Conservation (phyloP, 2,888 invertebrate genomes). For the Parnassius mnemosyne region DNA sequence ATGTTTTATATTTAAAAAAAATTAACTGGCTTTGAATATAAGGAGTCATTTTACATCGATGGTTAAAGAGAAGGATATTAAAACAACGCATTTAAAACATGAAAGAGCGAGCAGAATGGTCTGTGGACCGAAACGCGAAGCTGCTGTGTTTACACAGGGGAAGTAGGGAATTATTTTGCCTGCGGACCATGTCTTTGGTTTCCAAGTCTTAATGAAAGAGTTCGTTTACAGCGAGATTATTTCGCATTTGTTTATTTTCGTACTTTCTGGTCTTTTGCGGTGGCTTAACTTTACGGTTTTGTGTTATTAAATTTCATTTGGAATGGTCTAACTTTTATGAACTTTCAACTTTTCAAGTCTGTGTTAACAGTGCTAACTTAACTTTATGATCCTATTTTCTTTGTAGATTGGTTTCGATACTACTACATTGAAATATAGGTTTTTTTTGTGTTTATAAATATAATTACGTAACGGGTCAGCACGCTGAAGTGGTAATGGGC, state of each 20-base stretch:
- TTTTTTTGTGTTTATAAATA: background rate
- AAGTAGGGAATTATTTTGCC: conserved; percentile 53
- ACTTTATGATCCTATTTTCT: conserved; percentile 1
- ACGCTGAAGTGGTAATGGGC: no score
- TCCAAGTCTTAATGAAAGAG: conserved; percentile 66
- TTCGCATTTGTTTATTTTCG: conserved; percentile 61
- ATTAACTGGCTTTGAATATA: conserved; percentile 11
- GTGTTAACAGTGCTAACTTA: no score
- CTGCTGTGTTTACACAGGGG: conserved; percentile 47
- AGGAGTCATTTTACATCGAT: conserved; percentile 25
- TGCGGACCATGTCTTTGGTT: conserved; percentile 55
- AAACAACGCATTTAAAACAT: conserved; percentile 21
- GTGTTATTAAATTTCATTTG: conserved; percentile 35
- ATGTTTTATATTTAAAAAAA: no score
- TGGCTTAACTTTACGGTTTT: conserved; percentile 41
- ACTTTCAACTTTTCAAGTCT: conserved; percentile 19
- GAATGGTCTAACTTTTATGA: conserved; percentile 9
- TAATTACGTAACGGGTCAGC: no score
- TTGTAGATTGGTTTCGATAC: background rate
- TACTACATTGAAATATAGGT: background rate
- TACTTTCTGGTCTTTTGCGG: conserved; percentile 38
- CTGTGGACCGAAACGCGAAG: conserved; percentile 19
- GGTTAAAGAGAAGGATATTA: conserved; percentile 23
- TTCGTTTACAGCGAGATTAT: conserved; percentile 60
- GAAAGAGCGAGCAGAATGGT: conserved; percentile 16